These are phyloP conservation scores for Psammodynastes pulverulentus DNA, from an alignment of 2,113 vertebrate species.

Conservation along the genomic window DNA sequence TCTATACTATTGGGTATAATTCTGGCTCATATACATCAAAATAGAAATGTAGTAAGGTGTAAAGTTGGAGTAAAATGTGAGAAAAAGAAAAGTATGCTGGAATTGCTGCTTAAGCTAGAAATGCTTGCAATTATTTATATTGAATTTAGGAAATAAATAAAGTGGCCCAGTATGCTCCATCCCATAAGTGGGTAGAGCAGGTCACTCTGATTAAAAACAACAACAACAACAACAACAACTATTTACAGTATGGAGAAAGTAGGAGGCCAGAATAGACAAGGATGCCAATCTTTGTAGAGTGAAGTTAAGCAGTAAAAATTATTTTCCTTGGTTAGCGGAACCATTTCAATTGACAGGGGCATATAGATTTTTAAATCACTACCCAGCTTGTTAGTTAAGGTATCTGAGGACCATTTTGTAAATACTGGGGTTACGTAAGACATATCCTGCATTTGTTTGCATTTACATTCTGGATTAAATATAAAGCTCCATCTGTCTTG, in stretches of 20 bases:
- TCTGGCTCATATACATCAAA: background rate
- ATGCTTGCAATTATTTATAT: background rate
- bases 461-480: conserved; percentile 25
- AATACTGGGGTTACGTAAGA: background rate
- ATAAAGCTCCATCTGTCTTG: conserved; percentile 28
- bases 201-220: too few species aligned
- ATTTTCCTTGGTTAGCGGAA: background rate
- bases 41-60: background rate
- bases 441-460: background rate
- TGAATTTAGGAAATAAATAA: too few species aligned
- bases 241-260: background rate
- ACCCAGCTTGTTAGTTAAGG: background rate
- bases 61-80: background rate
- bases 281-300: background rate
- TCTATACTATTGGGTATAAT: background rate
- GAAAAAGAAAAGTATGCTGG: background rate
- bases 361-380: background rate
- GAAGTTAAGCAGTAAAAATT: background rate
- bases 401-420: background rate
- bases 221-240: too few species aligned
- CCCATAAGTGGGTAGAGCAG: too few species aligned
- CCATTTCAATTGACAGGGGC: background rate
- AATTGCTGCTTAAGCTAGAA: background rate
- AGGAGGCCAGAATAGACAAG: background rate
- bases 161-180: too few species aligned